Base-by-base conservation (phyloP, 2,797 vertebrate species). In the Psittacula echo region DNA sequence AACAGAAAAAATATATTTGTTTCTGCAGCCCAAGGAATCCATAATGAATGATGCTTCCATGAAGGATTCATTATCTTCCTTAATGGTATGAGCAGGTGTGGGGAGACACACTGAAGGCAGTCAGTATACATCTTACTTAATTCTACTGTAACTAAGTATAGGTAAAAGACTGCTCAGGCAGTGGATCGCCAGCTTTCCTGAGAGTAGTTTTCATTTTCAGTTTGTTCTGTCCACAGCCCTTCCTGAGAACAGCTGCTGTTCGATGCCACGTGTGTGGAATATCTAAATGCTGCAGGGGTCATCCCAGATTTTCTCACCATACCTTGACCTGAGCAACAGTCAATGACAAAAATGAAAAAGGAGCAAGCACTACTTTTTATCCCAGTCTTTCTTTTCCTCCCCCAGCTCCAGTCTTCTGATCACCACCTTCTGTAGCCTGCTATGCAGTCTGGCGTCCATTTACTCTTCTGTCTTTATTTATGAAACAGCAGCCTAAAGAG, bases 261-360 rank as follows among this genome's bases (percentile, higher is more conserved):
- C 56, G 41, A 22, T n/a, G 22, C 11, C 0, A 0, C 7, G 7
- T 17, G 9, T 26, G 39, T 48, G 47, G 23, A 74, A 23, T 26
- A 47, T 22, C 42, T 58, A 48, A 53, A 79, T 13, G 44, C 48
- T 60, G 34, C 2, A 67, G 0, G 41, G 64, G 17, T 76, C 78
- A 64, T 54, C 68, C n/a, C 48, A 45, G 44, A 12, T 48, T 27
- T 72, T 50, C 54, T 73, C 70, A 84, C 51, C 29, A 10, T 42
- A 41, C 24, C 65, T 68, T 50, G 89, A 50, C 34, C 34, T 37
- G 37, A 79, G 60, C 34, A 53, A 58, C 34, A 58, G n/a, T 20
- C 81, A 70, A 80, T 5, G 13, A 53, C 29, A 48, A 17, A 61
- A 87, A 32, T 11, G 30, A 73, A 79, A 62, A 54, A 27, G 11